Evolutionary conservation across 64 coral and sea anemone species (phyloP), one percentile per base, ranked within the genome.

Genomic region (Catalaphyllia jardinei): DNA sequence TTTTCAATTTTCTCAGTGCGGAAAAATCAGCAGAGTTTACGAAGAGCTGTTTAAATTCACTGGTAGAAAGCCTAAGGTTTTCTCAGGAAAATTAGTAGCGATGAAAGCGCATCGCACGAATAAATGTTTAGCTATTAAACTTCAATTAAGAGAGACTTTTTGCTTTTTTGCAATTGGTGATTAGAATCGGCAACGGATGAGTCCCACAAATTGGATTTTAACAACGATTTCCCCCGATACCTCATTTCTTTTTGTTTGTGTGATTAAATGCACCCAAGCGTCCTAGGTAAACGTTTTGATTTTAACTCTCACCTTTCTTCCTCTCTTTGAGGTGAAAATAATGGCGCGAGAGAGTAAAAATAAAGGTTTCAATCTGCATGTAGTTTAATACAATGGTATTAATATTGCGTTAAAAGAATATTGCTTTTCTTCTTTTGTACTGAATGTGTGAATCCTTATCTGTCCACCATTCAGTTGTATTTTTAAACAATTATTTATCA

Each of bases 331-430:
- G 10, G n/a, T 12, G 42, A 65, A 65, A 39, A n/a, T 62, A 17
- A 28, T 65, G 80, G 20, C 2, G 8, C 0, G 7, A 39, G 29
- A 65, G 17, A 14, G 19, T 67, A 39, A 22, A 24, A 80, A 80
- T 69, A 80, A 80, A 61, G 79, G 31, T 69, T 6, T n/a, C 12
- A 85, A 85, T 85, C 71, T 85, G 81, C 81, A 85, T 85, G 62
- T 51, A 28, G 5, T 71, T 38, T 71, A 20, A 69, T 50, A 71
- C 81, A 85, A 82, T 69, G 39, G 62, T 31, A 85, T 85, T 29
- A 82, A 65, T 61, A 35, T 64, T 65, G 60, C 33, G 59, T 63
- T 64, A 42, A 85, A 69, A 85, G 62, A 85, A 63, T 52, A 46
- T 39, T 85, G 0, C 62, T 85, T 71, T 71, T 71, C 35, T 85